Base-by-base conservation (phyloP, 2,113 vertebrate genomes). In the Choloepus hoffmanni region DNA sequence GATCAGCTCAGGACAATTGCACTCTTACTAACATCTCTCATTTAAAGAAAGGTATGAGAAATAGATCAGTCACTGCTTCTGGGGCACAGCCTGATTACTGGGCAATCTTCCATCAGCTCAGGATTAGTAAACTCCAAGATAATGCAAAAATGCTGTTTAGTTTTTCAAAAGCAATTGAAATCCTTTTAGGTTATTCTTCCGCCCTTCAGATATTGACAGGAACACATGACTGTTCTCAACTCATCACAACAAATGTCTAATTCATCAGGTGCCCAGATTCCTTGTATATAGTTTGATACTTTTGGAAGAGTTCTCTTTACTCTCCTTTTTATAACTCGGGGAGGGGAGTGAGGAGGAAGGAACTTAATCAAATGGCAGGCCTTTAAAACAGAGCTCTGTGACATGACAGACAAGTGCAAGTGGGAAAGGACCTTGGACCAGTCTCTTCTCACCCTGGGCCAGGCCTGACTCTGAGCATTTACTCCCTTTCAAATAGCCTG, bases 111-210 rank as follows among this genome's bases (percentile, higher is more conserved):
- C 87, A 30, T 73, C 68, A 87, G n/a, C 26, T 92, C 28, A 45
- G 40, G 28, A 78, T 60, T 81, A 91, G 33, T 84, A 40, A 93
- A 79, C 72, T 74, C 74, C 76, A 94, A 91, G 65, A 82, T 63
- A 93, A 81, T 50, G 8, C 13, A 83, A 96, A 4, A 40, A 90
- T 84, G 89, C 63, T 93, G n/a, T 67, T 94, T 96, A 60, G 45
- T 63, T 86, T 96, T 86, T 73, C 45, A 92, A 95, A 95, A 76
- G 9, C 3, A 86, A 15, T 79, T 91, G 2, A 67, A 92, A 90
- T 95, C 16, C 3, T 70, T 89, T 93, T 36, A 93, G 2, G 33
- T 50, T 79, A 95, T 92, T 93, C 5, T 93, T 85, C 3, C 28
- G 36, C 36, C n/a, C 10, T 90, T 72, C 43, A 91, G 3, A 36